Evolutionary conservation across 2,113 vertebrate species (phyloP), one percentile per base, ranked within the genome.

Genomic region (Phasianus colchicus): DNA sequence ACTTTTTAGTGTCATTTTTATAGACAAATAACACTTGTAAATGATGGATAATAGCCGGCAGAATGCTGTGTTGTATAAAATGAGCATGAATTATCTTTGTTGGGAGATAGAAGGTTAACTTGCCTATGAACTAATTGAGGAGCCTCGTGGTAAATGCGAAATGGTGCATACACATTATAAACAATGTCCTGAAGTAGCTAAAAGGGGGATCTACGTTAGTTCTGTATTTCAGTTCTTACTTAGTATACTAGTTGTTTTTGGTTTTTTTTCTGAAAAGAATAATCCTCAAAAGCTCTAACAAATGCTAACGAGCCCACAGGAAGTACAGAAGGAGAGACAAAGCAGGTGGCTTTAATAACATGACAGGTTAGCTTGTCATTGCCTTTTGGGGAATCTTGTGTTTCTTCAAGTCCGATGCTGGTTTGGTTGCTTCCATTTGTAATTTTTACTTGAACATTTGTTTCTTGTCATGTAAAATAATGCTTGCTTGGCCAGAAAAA

Each of bases 1-100:
- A 98, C 97, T 98, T 97, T 98, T 98, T 97, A 97, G 97, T 98
- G 98, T 98, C 98, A 98, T 96, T 98, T 98, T 98, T 98, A 98
- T 98, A 97, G 97, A 98, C 98, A 98, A 98, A 98, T 97, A 98
- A 97, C 97, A 98, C 97, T 98, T 97, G 96, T 98, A 98, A 98
- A 98, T 98, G 97, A 98, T 98, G 97, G 97, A 97, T 98, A 98
- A 98, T 98, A 97, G 97, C 91, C 91, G 96, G 90, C 97, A 98
- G 97, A 97, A 97, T 96, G 97, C 97, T 83, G 89, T 34, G 73
- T 96, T 93, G 96, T 97, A 96, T 98, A 95, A 98, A 97, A 98
- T 63, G 93, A 95, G 91, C 92, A 92, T 98, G 98, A 98, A 95
- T 98, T 98, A 98, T 97, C 95, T 96, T 97, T 97, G 86, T 96